A percentile compares a stretch with the other conserved stretches of the same genome.
Conservation (phyloP, 2,797 vertebrate genomes). For the Dallia pectoralis region DNA sequence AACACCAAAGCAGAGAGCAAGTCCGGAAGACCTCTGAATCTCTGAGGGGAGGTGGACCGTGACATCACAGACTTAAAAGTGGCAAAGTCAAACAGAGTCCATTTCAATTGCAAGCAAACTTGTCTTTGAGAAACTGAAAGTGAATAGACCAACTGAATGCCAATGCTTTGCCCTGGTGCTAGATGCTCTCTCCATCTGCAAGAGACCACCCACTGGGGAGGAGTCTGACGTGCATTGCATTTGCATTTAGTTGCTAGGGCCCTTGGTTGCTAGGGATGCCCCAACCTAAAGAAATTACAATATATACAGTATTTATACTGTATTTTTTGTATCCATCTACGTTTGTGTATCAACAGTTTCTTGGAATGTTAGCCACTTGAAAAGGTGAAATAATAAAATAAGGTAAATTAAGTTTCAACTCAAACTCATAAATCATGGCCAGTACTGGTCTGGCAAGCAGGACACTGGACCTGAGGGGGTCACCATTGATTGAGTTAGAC, state of each 20-base stretch:
- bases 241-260: not conserved
- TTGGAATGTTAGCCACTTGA: too few species aligned
- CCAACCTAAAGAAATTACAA: too few species aligned
- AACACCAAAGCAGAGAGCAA: constrained; percentile 36
- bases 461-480: too few species aligned
- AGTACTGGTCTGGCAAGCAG: too few species aligned
- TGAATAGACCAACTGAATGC: constrained; percentile 1
- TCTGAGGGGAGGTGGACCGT: not conserved
- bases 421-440: too few species aligned
- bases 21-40: constrained; percentile 15
- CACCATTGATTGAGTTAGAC: too few species aligned
- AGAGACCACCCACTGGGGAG: not conserved
- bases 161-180: not conserved
- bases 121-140: constrained; percentile 21
- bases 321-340: too few species aligned
- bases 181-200: not conserved
- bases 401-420: too few species aligned
- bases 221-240: not conserved
- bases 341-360: too few species aligned
- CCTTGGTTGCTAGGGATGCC: too few species aligned
- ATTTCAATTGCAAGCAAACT: constrained; percentile 24
- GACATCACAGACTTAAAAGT: constrained; percentile 47
- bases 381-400: too few species aligned
- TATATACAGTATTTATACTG: too few species aligned
- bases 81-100: constrained; percentile 41